Conservation (phyloP, 2,888 invertebrate genomes). For the Junonia oenone region DNA sequence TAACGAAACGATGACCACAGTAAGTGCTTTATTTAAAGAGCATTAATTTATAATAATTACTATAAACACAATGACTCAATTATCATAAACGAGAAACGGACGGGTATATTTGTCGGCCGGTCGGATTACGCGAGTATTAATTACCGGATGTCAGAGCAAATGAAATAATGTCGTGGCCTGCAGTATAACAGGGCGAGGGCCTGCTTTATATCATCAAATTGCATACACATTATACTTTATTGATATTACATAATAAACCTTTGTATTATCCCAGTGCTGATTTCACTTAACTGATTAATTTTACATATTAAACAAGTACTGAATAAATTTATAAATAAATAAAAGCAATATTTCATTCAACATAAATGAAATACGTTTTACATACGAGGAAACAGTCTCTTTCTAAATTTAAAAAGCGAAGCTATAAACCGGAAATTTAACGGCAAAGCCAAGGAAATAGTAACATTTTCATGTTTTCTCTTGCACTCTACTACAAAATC, state of each 20-base stretch:
- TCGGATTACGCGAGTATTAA: constrained; percentile 31
- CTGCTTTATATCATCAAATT: constrained; percentile 5
- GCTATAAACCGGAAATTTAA: constrained; percentile 17
- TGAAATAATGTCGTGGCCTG: constrained; percentile 17
- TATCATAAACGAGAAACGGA: constrained; percentile 30
- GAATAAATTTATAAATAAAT: no score
- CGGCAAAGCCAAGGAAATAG: constrained; percentile 14
- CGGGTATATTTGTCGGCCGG: constrained; percentile 29
- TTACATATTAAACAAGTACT: no score
- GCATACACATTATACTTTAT: neutral
- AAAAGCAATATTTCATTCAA: neutral
- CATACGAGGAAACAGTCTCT: neutral
- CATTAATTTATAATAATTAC: constrained; percentile 27
- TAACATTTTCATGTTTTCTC: constrained; percentile 2
- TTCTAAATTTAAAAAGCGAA: constrained; percentile 3
- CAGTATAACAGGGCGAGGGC: constrained; percentile 3
- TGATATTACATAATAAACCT: neutral
- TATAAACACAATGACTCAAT: constrained; percentile 30
- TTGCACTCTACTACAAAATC: neutral
- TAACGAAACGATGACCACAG: constrained; percentile 15
- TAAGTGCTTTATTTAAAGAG: constrained; percentile 21
- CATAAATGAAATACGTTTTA: neutral
- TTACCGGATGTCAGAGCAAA: constrained; percentile 29
- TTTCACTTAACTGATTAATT: no score
- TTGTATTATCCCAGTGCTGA: neutral